Base-by-base conservation (phyloP, 2,888 invertebrate species). In the Amphimallon solstitiale region DNA sequence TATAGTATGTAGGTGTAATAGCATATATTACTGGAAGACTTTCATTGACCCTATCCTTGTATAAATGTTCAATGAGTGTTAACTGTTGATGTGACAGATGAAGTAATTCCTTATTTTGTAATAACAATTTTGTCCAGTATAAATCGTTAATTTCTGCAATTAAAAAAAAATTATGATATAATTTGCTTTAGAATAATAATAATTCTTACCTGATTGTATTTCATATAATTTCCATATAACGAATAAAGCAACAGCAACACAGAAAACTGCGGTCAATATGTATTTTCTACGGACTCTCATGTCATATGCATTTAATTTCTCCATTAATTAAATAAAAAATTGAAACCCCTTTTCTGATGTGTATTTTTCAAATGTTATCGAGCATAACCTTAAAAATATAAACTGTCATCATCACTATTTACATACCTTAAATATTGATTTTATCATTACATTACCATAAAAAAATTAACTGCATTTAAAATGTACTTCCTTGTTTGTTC, bases 1-100 rank as follows among this genome's bases (percentile, higher is more conserved):
- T 86, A 21, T 89, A 82, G 81, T 96, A 95, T 0, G 97, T 98
- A 35, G 97, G 97, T 2, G 97, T 98, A 72, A 98, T 90, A 12
- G 93, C 93, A 81, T 94, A 97, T 72, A 98, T 93, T 35, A 85
- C 89, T 34, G 94, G 92, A 52, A 74, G 71, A 60, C 71, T 70
- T 43, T 65, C 66, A 45, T 56, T 56, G 10, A 56, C 35, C 23
- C 61, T 67, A 15, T 65, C 68, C 59, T 75, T 73, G 59, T 76
- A 76, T 45, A 80, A 68, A 65, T 78, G 75, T 69, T 81, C 78
- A 15, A 80, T 68, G 64, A 80, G 67, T 19, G 79, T 63, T 34
- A 80, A 66, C 67, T 80, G 80, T 48, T 79, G 78, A 65, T 80
- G 77, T 4, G 78, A 76, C 35, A 80, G 67, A 56, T 80, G 78